phyloP scores from a whole-genome alignment of 2,797 vertebrate genomes.

The Apogon talboti region DNA sequence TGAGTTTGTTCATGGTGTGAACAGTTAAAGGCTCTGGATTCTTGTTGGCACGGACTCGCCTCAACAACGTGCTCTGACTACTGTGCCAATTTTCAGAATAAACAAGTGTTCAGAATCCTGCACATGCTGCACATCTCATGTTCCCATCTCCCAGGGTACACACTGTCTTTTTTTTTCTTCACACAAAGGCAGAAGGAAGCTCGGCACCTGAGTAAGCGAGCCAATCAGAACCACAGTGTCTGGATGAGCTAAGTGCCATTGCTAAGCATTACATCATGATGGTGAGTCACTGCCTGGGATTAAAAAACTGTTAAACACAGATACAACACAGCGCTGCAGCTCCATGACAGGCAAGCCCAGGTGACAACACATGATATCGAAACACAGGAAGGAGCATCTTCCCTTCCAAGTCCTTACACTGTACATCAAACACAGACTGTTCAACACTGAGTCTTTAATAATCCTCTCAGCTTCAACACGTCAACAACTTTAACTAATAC shows the following conservation, averaged over 20 bases:
- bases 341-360: constrained; percentile 37
- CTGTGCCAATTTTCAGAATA: constrained; percentile 63
- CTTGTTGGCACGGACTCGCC: constrained; percentile 28
- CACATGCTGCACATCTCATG: constrained; percentile 47
- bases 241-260: constrained; percentile 70
- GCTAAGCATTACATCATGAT: constrained; percentile 78
- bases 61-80: constrained; percentile 48
- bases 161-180: constrained; percentile 28
- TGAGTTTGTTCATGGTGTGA: constrained; percentile 13
- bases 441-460: constrained; percentile 12
- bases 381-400: constrained; percentile 2
- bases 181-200: constrained; percentile 47
- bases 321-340: constrained; percentile 36
- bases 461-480: constrained; percentile 22
- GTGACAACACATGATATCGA: constrained; percentile 3
- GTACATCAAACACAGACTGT: constrained; percentile 24
- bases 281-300: constrained; percentile 77
- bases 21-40: constrained; percentile 31
- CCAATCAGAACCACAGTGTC: constrained; percentile 51
- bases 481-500: neutral
- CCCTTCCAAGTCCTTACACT: constrained; percentile 10
- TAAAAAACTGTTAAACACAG: constrained; percentile 49
- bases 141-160: constrained; percentile 46
- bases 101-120: constrained; percentile 60
- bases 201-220: constrained; percentile 57